A percentile compares a stretch with the other conserved stretches of the same genome.
Conservation (phyloP, 2,888 invertebrate species). For the Polymixis flavicincta region DNA sequence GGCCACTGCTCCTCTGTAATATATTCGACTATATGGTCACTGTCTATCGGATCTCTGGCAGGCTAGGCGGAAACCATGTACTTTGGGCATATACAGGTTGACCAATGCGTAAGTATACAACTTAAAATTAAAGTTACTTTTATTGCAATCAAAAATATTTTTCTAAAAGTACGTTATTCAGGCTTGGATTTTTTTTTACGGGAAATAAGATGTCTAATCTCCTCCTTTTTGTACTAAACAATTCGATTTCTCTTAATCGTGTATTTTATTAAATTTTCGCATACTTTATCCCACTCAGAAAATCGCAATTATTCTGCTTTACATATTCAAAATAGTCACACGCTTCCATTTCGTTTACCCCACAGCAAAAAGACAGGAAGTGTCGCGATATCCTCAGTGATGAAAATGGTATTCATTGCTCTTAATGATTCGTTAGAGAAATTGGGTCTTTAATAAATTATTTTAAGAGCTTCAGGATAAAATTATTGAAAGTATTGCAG, state of each 20-base stretch:
- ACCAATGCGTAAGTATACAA: background rate
- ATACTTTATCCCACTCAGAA: background rate
- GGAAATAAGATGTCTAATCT: background rate
- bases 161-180: background rate
- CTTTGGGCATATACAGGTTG: background rate
- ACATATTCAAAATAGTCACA: background rate
- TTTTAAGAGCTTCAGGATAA: background rate
- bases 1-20: constrained; percentile 58
- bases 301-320: background rate
- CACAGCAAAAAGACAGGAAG: background rate
- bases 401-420: background rate
- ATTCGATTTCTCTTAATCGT: background rate
- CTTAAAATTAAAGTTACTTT: background rate
- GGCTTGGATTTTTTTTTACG: background rate
- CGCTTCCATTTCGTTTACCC: background rate
- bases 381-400: background rate
- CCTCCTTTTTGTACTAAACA: background rate
- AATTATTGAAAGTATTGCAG: background rate
- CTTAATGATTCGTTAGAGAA: background rate
- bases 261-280: background rate
- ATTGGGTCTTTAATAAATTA: background rate
- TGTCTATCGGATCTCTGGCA: background rate
- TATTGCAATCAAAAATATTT: background rate
- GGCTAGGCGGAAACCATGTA: background rate
- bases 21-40: constrained; percentile 56